Evolutionary conservation across 2,888 invertebrate genomes (phyloP), one percentile per base, ranked within the genome.

Genomic region (Germaria angustata): DNA sequence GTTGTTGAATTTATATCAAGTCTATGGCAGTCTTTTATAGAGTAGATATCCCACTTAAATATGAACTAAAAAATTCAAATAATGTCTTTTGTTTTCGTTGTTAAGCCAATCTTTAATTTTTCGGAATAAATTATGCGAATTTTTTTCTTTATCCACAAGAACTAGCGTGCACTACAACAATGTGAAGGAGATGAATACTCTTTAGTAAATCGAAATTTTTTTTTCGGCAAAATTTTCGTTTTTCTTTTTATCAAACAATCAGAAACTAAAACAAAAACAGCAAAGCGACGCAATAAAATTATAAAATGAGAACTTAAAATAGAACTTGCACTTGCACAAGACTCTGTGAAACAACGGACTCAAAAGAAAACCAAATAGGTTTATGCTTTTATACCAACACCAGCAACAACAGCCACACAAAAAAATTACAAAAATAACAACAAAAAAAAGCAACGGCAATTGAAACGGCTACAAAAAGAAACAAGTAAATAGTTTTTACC

Each of bases 331-430:
- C 90, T 90, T 90, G 88, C 89, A 87, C 90, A 89, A 89, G 88
- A 90, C 91, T 90, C 90, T 90, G 90, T 89, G 88, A 89, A 90
- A 89, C 88, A 90, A 90, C 90, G 89, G 85, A 90, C 90, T 91
- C 89, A 88, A 90, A 90, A 89, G 89, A 90, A 90, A 90, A 88
- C 87, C 88, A 87, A 88, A 87, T 87, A 87, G 89, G 88, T 87
- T 88, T 88, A 88, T 87, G 90, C 90, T 90, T 90, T 90, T 91
- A 91, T 91, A 91, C 90, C 89, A 87, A 87, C 84, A 86, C 86
- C 78, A 65, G 20, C 69, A 63, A 66, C 65, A 68, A 72, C 68
- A 77, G 41, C 44, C n/a, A 46, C 55, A 73, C 61, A 53, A 59
- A 28, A n/a, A n/a, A n/a, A n/a, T n/a, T n/a, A n/a, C 6, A 11